Conservation (phyloP, 2,888 invertebrate genomes). For the Limnephilus auricula region DNA sequence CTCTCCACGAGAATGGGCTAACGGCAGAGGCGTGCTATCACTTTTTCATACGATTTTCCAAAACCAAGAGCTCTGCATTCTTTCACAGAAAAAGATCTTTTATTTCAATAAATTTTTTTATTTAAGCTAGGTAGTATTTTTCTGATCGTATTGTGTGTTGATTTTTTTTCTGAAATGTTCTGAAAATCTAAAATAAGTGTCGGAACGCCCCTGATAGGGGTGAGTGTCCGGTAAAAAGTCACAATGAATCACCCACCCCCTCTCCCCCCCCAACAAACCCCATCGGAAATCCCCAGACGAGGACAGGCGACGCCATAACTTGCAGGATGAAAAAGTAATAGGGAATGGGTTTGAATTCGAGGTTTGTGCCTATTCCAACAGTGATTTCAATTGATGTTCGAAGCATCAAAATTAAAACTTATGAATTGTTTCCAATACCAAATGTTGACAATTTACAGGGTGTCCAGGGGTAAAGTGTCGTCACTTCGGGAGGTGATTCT, state of each 20-base stretch:
- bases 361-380: background rate
- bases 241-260: background rate
- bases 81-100: background rate
- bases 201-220: background rate
- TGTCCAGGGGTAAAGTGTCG: too few species aligned
- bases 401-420: too few species aligned
- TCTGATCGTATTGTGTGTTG: background rate
- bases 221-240: conserved; percentile 8
- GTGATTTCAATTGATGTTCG: background rate
- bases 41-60: background rate
- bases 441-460: too few species aligned
- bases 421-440: too few species aligned
- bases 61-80: background rate
- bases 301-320: background rate
- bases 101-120: background rate
- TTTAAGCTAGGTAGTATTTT: too few species aligned
- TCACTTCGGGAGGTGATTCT: too few species aligned
- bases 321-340: background rate
- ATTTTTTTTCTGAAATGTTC: background rate
- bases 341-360: background rate
- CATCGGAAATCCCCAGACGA: background rate
- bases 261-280: background rate
- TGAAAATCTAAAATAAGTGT: background rate
- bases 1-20: background rate
- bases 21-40: background rate